Conservation (phyloP, 2,113 vertebrate species). For the Saimiri boliviensis region DNA sequence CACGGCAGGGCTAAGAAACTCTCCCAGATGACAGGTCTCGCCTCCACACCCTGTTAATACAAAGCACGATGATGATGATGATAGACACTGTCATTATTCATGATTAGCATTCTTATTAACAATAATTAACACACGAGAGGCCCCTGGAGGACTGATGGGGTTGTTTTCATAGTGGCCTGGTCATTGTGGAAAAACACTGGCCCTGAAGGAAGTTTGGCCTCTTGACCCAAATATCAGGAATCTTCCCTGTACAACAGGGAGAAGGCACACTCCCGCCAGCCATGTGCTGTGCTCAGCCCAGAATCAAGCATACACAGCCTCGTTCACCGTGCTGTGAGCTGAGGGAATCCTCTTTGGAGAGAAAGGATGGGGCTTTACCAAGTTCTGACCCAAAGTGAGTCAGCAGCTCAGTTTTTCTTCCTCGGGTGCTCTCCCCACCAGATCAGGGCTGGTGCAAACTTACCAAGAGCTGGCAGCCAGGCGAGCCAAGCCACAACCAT, state of each 20-base stretch:
- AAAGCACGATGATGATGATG: background rate
- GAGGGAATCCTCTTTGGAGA: background rate
- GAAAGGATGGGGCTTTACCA: background rate
- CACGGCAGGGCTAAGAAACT: background rate
- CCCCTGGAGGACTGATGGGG: background rate
- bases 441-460: background rate
- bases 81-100: background rate
- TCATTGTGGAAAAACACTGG: background rate
- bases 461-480: background rate
- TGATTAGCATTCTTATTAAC: slow-evolving; percentile 26
- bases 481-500: background rate
- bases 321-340: fast-evolving
- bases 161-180: background rate
- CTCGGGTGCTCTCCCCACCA: background rate
- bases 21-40: background rate
- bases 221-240: background rate
- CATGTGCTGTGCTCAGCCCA: background rate
- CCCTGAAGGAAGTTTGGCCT: background rate
- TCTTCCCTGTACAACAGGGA: background rate
- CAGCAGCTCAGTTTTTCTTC: background rate
- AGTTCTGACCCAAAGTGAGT: background rate
- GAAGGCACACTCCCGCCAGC: background rate
- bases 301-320: background rate
- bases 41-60: background rate
- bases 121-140: background rate